Conservation (phyloP, 2,888 invertebrate species). For the Platypus cylindrus region DNA sequence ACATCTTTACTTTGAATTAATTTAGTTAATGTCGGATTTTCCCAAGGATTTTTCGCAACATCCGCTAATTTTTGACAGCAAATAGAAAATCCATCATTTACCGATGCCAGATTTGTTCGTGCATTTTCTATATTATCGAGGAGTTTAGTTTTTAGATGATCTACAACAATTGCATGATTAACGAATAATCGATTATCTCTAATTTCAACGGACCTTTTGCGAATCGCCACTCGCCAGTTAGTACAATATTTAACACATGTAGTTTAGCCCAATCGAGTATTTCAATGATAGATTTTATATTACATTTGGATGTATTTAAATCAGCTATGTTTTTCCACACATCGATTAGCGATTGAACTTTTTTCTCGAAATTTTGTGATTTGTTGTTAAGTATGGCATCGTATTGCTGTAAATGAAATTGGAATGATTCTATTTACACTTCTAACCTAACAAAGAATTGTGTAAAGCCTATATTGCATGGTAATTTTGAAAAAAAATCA, state of each 20-base stretch:
- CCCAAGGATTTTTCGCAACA: conserved; percentile 33
- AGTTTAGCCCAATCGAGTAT: conserved; percentile 34
- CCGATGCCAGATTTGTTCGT: conserved; percentile 25
- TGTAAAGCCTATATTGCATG: no score
- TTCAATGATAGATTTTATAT: conserved; percentile 28
- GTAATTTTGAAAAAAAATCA: no score
- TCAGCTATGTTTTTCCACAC: conserved; percentile 29
- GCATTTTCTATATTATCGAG: conserved; percentile 28
- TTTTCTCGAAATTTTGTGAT: conserved; percentile 26
- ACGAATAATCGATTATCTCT: not conserved
- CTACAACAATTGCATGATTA: conserved; percentile 5
- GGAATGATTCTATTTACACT: no score
- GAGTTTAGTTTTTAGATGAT: no score
- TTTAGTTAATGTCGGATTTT: conserved; percentile 26
- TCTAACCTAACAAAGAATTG: no score
- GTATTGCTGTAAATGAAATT: conserved; percentile 27
- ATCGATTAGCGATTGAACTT: conserved; percentile 28
- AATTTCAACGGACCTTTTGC: conserved; percentile 29
- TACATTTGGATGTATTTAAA: conserved; percentile 24
- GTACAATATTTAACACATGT: conserved; percentile 32
- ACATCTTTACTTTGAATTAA: conserved; percentile 28
- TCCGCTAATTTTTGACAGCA: conserved; percentile 31
- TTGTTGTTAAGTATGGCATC: conserved; percentile 30
- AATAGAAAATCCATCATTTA: conserved; percentile 27
- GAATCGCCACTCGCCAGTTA: conserved; percentile 32